A percentile compares a stretch with the other conserved stretches of the same genome.
Evolutionary conservation across 2,113 vertebrate species (phyloP).

Genomic region (Toxotes chatareus): DNA sequence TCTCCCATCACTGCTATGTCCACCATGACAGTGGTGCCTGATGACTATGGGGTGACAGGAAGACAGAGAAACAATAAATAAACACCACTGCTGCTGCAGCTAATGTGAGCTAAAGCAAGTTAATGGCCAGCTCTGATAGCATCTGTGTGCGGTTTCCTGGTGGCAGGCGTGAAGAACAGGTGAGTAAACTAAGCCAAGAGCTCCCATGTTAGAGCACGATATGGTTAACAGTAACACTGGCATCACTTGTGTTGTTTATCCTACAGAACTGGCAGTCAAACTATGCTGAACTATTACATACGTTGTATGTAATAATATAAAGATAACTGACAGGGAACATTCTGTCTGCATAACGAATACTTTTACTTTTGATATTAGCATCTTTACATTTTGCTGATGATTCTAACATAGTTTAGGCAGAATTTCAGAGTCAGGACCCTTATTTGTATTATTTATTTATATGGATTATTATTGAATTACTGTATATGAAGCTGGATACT

Average conservation of each 20-base stretch:
- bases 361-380: neutral
- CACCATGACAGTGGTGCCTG: constrained; percentile 95
- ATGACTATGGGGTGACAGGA: constrained; percentile 84
- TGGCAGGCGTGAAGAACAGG: constrained; percentile 33
- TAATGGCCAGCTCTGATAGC: constrained; percentile 10
- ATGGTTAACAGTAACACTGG: constrained; percentile 37
- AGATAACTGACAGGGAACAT: neutral
- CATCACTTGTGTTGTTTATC: constrained; percentile 30
- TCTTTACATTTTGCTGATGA: neutral
- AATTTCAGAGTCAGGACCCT: neutral
- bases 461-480: neutral
- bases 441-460: neutral
- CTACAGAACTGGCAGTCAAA: neutral
- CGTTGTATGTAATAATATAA: neutral
- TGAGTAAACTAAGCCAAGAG: constrained; percentile 33
- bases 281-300: neutral
- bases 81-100: constrained; percentile 33
- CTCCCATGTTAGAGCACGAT: constrained; percentile 37
- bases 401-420: neutral
- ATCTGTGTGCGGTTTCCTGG: neutral
- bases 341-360: no score
- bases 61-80: constrained; percentile 31
- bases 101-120: constrained; percentile 25
- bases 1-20: constrained; percentile 99
- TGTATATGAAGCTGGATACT: neutral